Evolutionary conservation across 2,113 vertebrate species (phyloP).

Genomic region (Deroptyus accipitrinus): DNA sequence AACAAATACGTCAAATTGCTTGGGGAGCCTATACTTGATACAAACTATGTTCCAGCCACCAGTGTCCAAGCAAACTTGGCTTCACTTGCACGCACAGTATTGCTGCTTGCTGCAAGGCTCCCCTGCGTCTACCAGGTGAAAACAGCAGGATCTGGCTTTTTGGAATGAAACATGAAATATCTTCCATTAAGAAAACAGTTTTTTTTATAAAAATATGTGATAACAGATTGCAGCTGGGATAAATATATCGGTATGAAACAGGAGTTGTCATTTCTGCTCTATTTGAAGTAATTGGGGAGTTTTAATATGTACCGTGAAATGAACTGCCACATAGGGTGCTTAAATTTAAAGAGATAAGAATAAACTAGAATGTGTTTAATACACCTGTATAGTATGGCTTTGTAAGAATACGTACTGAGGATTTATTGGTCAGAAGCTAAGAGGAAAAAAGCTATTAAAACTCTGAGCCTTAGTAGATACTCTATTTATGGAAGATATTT

Average conservation of each 20-base stretch:
- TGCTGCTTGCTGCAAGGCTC: background rate
- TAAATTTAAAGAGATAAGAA: constrained; percentile 3
- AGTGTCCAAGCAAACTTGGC: background rate
- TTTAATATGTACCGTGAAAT: constrained; percentile 43
- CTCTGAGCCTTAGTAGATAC: background rate
- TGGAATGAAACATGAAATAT: background rate
- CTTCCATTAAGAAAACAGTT: background rate
- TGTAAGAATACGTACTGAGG: background rate
- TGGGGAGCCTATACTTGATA: background rate
- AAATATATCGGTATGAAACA: constrained; percentile 9
- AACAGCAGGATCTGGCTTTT: background rate
- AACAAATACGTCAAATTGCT: constrained; percentile 7
- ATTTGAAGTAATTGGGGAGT: constrained; percentile 30
- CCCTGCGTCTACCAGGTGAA: constrained; percentile 2
- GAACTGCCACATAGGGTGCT: background rate
- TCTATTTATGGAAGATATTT: constrained; percentile 2
- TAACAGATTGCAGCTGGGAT: constrained; percentile 47
- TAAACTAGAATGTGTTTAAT: constrained; percentile 6
- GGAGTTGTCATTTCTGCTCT: constrained; percentile 46
- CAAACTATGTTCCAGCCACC: background rate
- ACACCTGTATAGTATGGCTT: background rate
- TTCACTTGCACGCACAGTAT: background rate
- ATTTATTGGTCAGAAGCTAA: constrained; percentile 35
- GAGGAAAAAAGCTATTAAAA: background rate
- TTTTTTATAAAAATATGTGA: background rate